These are phyloP conservation scores for Oreohelix idahoensis DNA, from an alignment of 1,140 invertebrate species.

Conservation along the genomic window DNA sequence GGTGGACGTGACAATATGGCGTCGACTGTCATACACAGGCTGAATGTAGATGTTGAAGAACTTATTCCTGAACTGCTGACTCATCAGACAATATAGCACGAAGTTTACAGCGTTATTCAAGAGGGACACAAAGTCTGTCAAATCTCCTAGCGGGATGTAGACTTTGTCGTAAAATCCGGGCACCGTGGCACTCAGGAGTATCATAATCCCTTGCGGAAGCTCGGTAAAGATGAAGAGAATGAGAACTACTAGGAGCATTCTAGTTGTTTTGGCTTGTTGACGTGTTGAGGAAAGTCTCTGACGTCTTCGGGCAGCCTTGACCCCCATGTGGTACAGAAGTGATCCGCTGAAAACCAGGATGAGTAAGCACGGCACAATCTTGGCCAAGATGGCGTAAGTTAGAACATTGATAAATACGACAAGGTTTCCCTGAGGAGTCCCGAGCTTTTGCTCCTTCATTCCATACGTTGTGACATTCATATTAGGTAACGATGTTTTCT, in stretches of 20 bases:
- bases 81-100: slow-evolving; percentile 94
- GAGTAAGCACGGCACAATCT: slow-evolving; percentile 74
- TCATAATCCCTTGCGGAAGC: slow-evolving; percentile 79
- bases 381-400: slow-evolving; percentile 66
- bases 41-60: slow-evolving; percentile 76
- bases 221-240: slow-evolving; percentile 89
- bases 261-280: slow-evolving; percentile 79
- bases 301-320: slow-evolving; percentile 66
- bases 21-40: slow-evolving; percentile 26
- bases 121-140: slow-evolving; percentile 92
- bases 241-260: slow-evolving; percentile 66
- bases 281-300: slow-evolving; percentile 71
- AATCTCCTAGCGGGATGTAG: slow-evolving; percentile 81
- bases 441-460: slow-evolving; percentile 72
- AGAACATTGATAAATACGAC: slow-evolving; percentile 63
- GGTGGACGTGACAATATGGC: slow-evolving; percentile 39
- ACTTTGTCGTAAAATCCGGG: slow-evolving; percentile 67
- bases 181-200: slow-evolving; percentile 62
- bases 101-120: slow-evolving; percentile 94
- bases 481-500: slow-evolving; percentile 22
- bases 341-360: slow-evolving; percentile 73
- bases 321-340: slow-evolving; percentile 71
- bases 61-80: slow-evolving; percentile 90
- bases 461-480: slow-evolving; percentile 51
- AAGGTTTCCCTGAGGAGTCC: slow-evolving; percentile 52